Evolutionary conservation across 1,140 invertebrate genomes (phyloP), one percentile per base, ranked within the genome.

Genomic region (Goniozus legneri): DNA sequence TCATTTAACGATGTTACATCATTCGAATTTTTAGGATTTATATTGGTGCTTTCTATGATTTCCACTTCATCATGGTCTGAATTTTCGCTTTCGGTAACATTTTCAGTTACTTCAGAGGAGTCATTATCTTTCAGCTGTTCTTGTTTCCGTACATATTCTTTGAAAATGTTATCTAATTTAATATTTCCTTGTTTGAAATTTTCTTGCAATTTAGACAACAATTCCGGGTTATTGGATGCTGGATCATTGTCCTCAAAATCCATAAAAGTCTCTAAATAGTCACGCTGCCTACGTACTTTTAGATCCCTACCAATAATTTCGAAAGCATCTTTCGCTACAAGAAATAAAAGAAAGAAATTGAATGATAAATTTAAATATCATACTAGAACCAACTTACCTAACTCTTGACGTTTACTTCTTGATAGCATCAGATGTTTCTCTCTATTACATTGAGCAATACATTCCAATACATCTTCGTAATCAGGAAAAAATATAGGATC

Each of bases 401-500:
- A 71, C 14, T 51, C 48, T 54, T 78, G 58, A 42, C 74, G 64
- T 42, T 69, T 64, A 13, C 59, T 60, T 32, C 56, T 62, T 14
- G 59, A 62, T 15, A 82, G 51, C 2, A 62, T 47, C 19, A 82
- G 56, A 24, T 75, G 63, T 32, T 77, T 54, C 4, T 47, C 37
- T 0, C 48, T 31, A 43, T 75, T 79, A 33, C 76, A 76, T 27
- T 70, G 71, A 14, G 59, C 55, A 15, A 83, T 63, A 32, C 73
- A 72, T 8, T 77, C 65, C 12, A 80, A 56, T 16, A 84, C 73
- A 57, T 83, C 81, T n/a, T 60, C 56, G 58, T 80, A 83, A 54
- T 81, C 80, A 1, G 82, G 82, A 56, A 82, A 81, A 20, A 65
- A 46, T 8, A 70, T 13, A 20, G 54, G 47, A 24, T 66, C 24